Evolutionary conservation across 2,797 vertebrate genomes (phyloP), one percentile per base, ranked within the genome.

Genomic region (Neosilurus hyrtlii): DNA sequence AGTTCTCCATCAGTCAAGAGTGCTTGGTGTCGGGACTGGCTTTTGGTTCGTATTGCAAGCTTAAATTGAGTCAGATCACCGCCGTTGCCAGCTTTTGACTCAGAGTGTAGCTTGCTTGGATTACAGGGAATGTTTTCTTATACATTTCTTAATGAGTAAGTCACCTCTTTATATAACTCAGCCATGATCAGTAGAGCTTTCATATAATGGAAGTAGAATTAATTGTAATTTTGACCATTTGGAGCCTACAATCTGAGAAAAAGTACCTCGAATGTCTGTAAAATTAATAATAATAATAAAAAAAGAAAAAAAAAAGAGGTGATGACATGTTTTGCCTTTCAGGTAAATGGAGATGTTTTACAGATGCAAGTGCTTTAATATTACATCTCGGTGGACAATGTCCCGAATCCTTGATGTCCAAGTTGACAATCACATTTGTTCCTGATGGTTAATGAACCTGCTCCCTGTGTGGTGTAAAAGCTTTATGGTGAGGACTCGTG

Each of bases 21-120:
- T 57, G 80, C 83, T 81, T 65, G 73, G 57, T 59, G 16, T 54
- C 84, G 54, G 54, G 75, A 80, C 82, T 68, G 43, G 57, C 67
- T 82, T 80, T 73, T 67, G 79, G 83, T 80, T 84, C 82, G 75
- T 85, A 24, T 88, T 61, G 67, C 86, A 89, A 88, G 86, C 77
- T 88, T 79, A 83, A 89, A 89, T 81, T 85, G 72, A 89, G 81
- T 83, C 88, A 86, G 63, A 86, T 84, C 79, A 88, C 43, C 77
- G 83, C 84, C 1, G 77, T 86, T 83, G 86, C 61, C 86, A 86
- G 87, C 83, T 88, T 88, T 73, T 75, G 88, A 87, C 85, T 86
- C 88, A 87, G 87, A 89, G 88, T 88, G 83, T 81, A 86, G 72
- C 80, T 86, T 72, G 86, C 86, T 76, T 52, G 35, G 43, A 57